Base-by-base conservation (phyloP, 2,888 invertebrate species). In the Oxytorus armatus region DNA sequence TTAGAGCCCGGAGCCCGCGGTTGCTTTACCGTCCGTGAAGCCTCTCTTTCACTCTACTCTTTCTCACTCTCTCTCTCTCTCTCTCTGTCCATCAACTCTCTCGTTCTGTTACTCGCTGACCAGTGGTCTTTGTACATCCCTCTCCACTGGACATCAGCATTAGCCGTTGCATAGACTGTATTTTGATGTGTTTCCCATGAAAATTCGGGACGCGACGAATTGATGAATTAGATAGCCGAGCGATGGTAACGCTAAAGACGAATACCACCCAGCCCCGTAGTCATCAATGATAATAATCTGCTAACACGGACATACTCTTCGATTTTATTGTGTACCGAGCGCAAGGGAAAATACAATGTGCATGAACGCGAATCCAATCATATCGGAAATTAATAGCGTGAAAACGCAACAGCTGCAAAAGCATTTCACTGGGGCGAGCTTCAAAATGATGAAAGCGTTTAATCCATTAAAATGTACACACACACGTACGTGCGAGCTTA, bases 171-270 rank as follows among this genome's bases (percentile, higher is more conserved):
- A 68, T 74, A 44, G 55, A 42, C 79, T 83, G 86, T 88, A 90
- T 91, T 91, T 91, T 91, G 91, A 90, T 91, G 90, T 91, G 89
- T 90, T 89, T 89, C 87, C 87, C 86, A 88, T 85, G 88, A 90
- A 91, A 90, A 90, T 90, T 88, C 89, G 57, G 29, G 65, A 74
- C 86, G 84, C 87, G 83, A 83, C 88, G 84, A 89, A 90, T 88
- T 90, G 90, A 89, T 91, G 90, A 92, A 91, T 91, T 91, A 90
- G 87, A 89, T 86, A 63, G 86, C 81, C 84, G 84, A 83, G 83
- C 82, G 86, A 51, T 63, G 59, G 25, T 10, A 16, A 4, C 7
- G 5, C 33, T 73, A 72, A 72, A 77, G 57, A 65, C 25, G 18
- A 14, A n/a, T 29, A 65, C 7, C 25, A 7, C 29, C 4, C 44